These are phyloP conservation scores for Ennomos fuscantarius DNA, from an alignment of 2,888 invertebrate species.

Conservation along the genomic window DNA sequence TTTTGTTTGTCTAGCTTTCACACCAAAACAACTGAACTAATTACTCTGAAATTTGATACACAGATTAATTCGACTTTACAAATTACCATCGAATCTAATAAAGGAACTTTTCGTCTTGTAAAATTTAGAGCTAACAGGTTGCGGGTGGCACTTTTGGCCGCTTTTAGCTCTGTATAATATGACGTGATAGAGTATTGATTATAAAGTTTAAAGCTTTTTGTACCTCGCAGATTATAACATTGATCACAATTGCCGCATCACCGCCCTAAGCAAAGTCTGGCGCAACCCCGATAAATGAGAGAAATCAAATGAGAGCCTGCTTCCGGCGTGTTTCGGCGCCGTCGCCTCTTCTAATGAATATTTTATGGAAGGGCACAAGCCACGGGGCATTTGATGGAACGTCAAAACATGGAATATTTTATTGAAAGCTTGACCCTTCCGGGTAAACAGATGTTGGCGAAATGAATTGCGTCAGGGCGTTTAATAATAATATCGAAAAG, in stretches of 20 bases:
- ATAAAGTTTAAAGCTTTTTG: no score
- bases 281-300: constrained; percentile 10
- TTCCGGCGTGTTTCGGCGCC: constrained; percentile 20
- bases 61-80: no score
- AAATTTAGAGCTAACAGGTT: no score
- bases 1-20: no score
- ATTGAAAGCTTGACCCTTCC: constrained; percentile 23
- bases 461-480: constrained; percentile 8
- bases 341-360: constrained; percentile 31
- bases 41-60: no score
- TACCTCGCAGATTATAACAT: constrained; percentile 3
- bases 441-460: constrained; percentile 10
- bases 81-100: no score
- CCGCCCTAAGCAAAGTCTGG: constrained; percentile 14
- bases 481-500: constrained; percentile 12
- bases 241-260: constrained; percentile 11
- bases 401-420: constrained; percentile 24
- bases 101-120: no score
- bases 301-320: constrained; percentile 22
- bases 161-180: no score
- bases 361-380: constrained; percentile 21
- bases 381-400: constrained; percentile 18
- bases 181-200: no score
- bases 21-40: no score
- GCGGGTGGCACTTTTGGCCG: no score